Evolutionary conservation across 2,113 vertebrate genomes (phyloP).

Genomic region (Pristiophorus japonicus): DNA sequence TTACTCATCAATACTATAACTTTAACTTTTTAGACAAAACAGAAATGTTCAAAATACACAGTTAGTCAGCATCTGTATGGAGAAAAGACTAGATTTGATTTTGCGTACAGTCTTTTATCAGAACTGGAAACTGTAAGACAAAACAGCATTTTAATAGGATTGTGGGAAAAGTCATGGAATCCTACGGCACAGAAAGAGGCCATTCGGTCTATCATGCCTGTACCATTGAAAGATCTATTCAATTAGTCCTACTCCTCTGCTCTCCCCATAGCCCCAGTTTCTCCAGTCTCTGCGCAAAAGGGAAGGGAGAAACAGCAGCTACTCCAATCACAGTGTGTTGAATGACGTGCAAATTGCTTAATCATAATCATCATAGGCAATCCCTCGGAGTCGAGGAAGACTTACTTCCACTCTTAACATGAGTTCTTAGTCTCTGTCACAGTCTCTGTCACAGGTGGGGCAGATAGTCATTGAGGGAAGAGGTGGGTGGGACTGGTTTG

Average conservation of each 20-base stretch:
- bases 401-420: too few species aligned
- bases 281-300: background rate
- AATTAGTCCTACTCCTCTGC: background rate
- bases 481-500: too few species aligned
- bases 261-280: background rate
- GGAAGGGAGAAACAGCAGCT: too few species aligned
- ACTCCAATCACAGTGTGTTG: too few species aligned
- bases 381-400: too few species aligned
- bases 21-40: background rate
- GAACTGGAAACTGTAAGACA: background rate
- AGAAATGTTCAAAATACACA: background rate
- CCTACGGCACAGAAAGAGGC: background rate
- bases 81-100: background rate
- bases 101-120: background rate
- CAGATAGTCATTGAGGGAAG: too few species aligned
- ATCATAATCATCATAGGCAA: too few species aligned
- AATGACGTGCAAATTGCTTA: too few species aligned
- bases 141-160: background rate
- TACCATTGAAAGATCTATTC: background rate
- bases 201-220: background rate
- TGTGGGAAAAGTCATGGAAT: background rate
- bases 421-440: too few species aligned
- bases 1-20: background rate
- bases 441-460: too few species aligned
- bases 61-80: background rate